Evolutionary conservation across 2,113 vertebrate species (phyloP), one percentile per base, ranked within the genome.

Genomic region (Poeciliopsis occidentalis): DNA sequence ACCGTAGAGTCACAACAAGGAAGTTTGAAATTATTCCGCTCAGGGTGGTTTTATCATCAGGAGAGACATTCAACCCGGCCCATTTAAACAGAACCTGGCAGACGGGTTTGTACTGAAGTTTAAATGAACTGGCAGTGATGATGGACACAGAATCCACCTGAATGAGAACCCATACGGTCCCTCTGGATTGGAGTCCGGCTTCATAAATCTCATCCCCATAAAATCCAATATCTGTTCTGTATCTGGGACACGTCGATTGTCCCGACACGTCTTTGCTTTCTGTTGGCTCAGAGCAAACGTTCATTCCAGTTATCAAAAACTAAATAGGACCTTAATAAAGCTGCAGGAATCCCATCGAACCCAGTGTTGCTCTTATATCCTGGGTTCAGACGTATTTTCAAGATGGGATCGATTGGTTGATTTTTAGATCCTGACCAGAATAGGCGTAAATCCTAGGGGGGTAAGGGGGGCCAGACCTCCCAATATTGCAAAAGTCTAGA

Each of bases 1-100:
- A 82, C 87, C 87, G 73, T 87, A 87, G 69, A 91, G 89, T 89
- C 89, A 83, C 85, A 90, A 88, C 82, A 87, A 81, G 81, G 84
- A 89, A 82, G 82, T 67, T 76, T 70, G 78, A 67, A 85, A 71
- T 69, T 34, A 60, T 73, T 26, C 19, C 85, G 81, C 67, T 1
- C 47, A 64, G 75, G 61, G 76, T 87, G 88, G 81, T 84, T 80
- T 85, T 79, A 31, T 75, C 87, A 87, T 91, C 76, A 93, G 37
- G 44, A 54, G 64, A 41, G 34, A 24, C 60, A 57, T 72, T 24
- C 47, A 41, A 60, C 41, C 64, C 22, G 76, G 73, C 60, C 61
- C 44, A 1, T 2, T 1, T 1, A 12, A 29, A 13, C 26, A 68
- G 3, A 71, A 65, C 19, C 37, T 19, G 47, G 29, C 67, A 60